Evolutionary conservation across 1,140 invertebrate genomes (phyloP).

Genomic region (Drosophila suzukii): DNA sequence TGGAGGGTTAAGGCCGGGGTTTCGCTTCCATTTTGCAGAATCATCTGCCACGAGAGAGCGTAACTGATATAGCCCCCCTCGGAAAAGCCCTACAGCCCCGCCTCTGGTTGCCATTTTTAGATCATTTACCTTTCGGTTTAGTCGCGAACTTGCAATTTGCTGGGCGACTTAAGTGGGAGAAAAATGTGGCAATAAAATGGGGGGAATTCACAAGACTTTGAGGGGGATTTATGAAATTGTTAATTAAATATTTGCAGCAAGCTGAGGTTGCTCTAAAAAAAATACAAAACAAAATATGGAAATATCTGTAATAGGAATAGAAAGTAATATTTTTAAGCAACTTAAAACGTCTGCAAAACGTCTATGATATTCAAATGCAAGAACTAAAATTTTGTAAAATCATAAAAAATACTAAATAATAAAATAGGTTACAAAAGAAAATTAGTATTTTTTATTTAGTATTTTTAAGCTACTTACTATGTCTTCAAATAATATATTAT

Average conservation of each 20-base stretch:
- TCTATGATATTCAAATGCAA: too few species aligned
- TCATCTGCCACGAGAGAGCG: slow-evolving; percentile 66
- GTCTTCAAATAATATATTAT: too few species aligned
- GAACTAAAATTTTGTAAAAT: too few species aligned
- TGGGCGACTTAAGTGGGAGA: slow-evolving; percentile 5
- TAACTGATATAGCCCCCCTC: slow-evolving; percentile 56
- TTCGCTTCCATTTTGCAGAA: slow-evolving; percentile 58
- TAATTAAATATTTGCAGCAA: slow-evolving; percentile 2
- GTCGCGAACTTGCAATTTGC: slow-evolving; percentile 20
- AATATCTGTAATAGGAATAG: not conserved
- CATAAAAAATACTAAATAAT: not conserved
- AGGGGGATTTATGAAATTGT: not conserved
- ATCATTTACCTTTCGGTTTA: slow-evolving; percentile 36
- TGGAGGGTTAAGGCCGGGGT: slow-evolving; percentile 43
- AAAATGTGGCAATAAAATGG: not conserved
- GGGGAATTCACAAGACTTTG: not conserved
- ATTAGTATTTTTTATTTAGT: too few species aligned
- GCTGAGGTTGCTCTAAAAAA: not conserved
- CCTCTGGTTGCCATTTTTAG: slow-evolving; percentile 31
- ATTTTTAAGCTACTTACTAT: too few species aligned
- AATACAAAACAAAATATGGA: too few species aligned
- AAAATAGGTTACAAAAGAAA: too few species aligned
- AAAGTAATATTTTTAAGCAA: too few species aligned
- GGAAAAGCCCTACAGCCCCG: too few species aligned
- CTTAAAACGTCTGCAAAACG: too few species aligned